Conservation (phyloP, 2,797 vertebrate species). For the Erethizon dorsatum region DNA sequence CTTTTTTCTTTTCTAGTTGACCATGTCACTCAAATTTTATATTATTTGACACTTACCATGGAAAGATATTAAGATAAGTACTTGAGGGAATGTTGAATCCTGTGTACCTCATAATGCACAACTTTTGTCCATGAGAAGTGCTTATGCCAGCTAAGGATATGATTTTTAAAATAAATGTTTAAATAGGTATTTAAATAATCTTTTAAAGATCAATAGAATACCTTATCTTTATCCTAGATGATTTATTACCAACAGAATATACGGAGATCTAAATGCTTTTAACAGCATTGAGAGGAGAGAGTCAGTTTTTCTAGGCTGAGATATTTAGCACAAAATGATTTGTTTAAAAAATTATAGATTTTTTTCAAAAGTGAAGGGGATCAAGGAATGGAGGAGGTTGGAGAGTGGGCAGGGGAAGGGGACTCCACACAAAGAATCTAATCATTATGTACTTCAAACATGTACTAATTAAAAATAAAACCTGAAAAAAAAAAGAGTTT, state of each 20-base stretch:
- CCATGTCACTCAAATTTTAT: background rate
- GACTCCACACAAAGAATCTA: background rate
- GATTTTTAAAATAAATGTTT: constrained; percentile 23
- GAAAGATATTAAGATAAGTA: background rate
- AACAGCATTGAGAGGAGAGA: background rate
- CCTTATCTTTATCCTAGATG: background rate
- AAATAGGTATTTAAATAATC: background rate
- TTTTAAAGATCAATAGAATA: background rate
- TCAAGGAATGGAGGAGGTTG: background rate
- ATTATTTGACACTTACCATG: background rate
- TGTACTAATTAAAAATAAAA: background rate
- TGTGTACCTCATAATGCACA: background rate
- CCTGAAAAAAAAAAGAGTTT: background rate
- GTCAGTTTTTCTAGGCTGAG: background rate
- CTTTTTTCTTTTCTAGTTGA: background rate
- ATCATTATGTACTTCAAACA: background rate
- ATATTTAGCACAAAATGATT: background rate
- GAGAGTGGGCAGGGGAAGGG: background rate
- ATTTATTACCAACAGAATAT: background rate
- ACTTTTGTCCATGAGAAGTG: background rate
- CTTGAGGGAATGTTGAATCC: background rate
- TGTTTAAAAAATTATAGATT: background rate
- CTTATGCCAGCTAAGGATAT: background rate
- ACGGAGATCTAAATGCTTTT: background rate
- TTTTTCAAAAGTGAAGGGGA: background rate